Conservation (phyloP, 2,888 invertebrate genomes). For the Ecliptopera silaceata region DNA sequence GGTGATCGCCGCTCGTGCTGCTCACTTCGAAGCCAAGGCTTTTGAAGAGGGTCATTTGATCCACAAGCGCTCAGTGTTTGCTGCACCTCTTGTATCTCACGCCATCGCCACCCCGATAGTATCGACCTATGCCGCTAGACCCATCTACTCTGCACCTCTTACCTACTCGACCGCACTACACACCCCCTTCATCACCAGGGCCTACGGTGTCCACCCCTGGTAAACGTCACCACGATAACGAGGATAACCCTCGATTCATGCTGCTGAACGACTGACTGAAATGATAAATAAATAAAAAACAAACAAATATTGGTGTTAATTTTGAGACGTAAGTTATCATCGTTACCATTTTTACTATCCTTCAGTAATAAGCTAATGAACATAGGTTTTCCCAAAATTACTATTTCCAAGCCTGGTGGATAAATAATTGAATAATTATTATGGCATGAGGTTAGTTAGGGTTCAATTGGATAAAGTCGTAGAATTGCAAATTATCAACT, state of each 20-base stretch:
- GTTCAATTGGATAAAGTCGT: too few species aligned
- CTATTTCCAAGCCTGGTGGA: too few species aligned
- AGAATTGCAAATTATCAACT: conserved; percentile 3
- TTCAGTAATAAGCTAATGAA: too few species aligned
- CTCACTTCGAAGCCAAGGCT: conserved; percentile 69
- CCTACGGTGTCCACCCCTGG: conserved; percentile 67
- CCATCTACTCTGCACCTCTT: conserved; percentile 56
- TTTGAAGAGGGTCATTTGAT: conserved; percentile 63
- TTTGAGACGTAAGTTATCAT: too few species aligned
- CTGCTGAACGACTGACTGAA: conserved; percentile 52
- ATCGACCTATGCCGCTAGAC: conserved; percentile 53
- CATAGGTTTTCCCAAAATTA: too few species aligned
- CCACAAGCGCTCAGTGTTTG: conserved; percentile 65
- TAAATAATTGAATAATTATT: too few species aligned
- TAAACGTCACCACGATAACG: conserved; percentile 59
- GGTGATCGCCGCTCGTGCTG: conserved; percentile 67
- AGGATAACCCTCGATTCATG: conserved; percentile 61
- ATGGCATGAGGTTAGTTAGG: too few species aligned
- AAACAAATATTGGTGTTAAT: conserved; percentile 8
- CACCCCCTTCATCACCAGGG: conserved; percentile 56
- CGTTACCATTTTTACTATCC: too few species aligned
- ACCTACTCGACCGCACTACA: conserved; percentile 49
- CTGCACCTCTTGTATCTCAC: conserved; percentile 53
- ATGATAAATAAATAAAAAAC: conserved; percentile 54
- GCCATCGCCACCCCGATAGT: conserved; percentile 53